Evolutionary conservation across 2,888 invertebrate species (phyloP), one percentile per base, ranked within the genome.

Genomic region (Pollenia griseotomentosa): DNA sequence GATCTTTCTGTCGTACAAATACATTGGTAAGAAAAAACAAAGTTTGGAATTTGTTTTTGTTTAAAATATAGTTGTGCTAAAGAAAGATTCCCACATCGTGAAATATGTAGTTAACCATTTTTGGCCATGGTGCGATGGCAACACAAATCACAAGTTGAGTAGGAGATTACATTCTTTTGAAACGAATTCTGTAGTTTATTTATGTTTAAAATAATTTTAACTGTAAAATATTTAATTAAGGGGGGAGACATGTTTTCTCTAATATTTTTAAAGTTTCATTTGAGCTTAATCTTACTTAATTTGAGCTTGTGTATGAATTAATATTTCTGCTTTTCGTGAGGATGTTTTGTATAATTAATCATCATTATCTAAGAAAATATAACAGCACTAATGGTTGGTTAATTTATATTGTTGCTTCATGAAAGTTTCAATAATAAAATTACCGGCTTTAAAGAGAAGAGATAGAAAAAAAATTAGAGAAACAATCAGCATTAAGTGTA

Each of bases 331-430:
- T 71, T 11, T 55, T 12, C 12, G n/a, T 61, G 33, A 48, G 40
- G 61, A 16, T 48, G 14, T 33, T 48, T 74, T 53, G 23, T 74
- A 73, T 23, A 74, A 61, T 61, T 61, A 61, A 74, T 74, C 74
- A 51, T 74, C 40, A 74, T 74, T 74, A 74, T 57, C 12, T 44
- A 57, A 14, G 19, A 61, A 46, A 51, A 74, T 33, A 74, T 74
- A 61, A 63, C 61, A 51, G 61, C 48, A 51, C 40, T 51, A 16
- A 57, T 23, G 12, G 46, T 66, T 10, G 12, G 12, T 65, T 51
- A 33, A 33, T 16, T 33, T 12, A 55, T 2, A 33, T 40, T 40
- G 40, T 51, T 70, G 70, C 16, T 40, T 40, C 63, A 63, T 63
- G 10, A 63, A 63, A 63, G 40, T 11, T 63, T 63, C n/a, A 42